A percentile compares a stretch with the other conserved stretches of the same genome.
Evolutionary conservation across 1,140 invertebrate genomes (phyloP).

Genomic region (Chelonus insularis): DNA sequence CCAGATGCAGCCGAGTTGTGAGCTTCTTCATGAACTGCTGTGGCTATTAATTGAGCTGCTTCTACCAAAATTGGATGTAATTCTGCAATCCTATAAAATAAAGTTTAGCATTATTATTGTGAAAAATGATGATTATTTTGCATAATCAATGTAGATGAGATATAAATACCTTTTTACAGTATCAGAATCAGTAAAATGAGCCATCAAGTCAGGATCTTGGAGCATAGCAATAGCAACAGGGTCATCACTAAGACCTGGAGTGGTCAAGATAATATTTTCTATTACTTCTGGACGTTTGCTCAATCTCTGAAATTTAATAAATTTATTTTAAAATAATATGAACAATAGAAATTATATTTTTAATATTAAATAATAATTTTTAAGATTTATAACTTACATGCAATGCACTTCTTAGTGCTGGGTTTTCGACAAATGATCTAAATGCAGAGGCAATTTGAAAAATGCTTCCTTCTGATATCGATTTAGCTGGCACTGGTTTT

Average conservation of each 20-base stretch:
- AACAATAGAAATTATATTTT: too few species aligned
- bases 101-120: not conserved
- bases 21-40: conserved; percentile 61
- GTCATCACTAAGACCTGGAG: conserved; percentile 60
- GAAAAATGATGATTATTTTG: conserved; percentile 5
- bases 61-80: conserved; percentile 60
- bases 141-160: too few species aligned
- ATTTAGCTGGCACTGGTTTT: conserved; percentile 34
- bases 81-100: conserved; percentile 51
- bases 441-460: conserved; percentile 57
- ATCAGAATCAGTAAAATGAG: conserved; percentile 59
- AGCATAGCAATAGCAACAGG: conserved; percentile 63
- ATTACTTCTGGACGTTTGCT: conserved; percentile 60
- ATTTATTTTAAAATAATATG: too few species aligned
- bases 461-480: conserved; percentile 54
- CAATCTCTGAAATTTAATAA: conserved; percentile 55
- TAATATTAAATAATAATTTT: too few species aligned
- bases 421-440: conserved; percentile 55
- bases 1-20: conserved; percentile 41
- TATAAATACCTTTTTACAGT: conserved; percentile 61
- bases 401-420: conserved; percentile 56
- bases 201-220: conserved; percentile 64
- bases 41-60: conserved; percentile 60
- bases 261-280: conserved; percentile 62
- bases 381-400: conserved; percentile 56